A percentile compares a stretch with the other conserved stretches of the same genome.
These are phyloP conservation scores for Gasterosteus nipponicus DNA, from an alignment of 2,113 vertebrate genomes.

Conservation along the genomic window DNA sequence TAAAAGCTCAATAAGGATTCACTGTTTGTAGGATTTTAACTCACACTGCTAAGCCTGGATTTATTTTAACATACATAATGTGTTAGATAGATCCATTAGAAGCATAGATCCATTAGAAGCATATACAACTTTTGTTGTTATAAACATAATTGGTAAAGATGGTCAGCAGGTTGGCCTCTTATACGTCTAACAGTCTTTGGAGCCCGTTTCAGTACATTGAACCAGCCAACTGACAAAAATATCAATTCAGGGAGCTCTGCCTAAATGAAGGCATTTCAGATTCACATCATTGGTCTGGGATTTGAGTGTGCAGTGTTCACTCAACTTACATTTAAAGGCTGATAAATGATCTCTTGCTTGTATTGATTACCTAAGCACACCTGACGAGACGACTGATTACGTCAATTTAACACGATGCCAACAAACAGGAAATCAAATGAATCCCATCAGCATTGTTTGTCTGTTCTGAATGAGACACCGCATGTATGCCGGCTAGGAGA, in stretches of 20 bases:
- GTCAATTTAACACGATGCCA: conserved; percentile 38
- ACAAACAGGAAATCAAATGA: conserved; percentile 54
- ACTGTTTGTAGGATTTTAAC: neutral
- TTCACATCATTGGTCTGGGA: conserved; percentile 56
- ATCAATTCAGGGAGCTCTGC: neutral
- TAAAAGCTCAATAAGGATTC: neutral
- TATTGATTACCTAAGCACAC: conserved; percentile 35
- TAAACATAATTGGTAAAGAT: conserved; percentile 35
- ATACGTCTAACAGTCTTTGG: conserved; percentile 45
- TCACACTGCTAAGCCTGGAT: neutral
- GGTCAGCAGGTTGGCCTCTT: conserved; percentile 10
- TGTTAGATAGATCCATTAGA: no score
- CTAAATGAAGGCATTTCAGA: conserved; percentile 61
- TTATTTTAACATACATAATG: neutral
- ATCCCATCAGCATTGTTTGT: conserved; percentile 41
- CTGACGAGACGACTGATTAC: conserved; percentile 38
- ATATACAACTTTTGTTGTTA: conserved; percentile 18
- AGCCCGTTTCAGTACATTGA: conserved; percentile 9
- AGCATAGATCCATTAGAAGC: no score
- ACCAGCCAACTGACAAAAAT: conserved; percentile 3
- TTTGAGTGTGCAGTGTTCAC: conserved; percentile 47
- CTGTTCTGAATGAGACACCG: conserved; percentile 32
- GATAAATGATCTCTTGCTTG: conserved; percentile 28
- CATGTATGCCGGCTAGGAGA: conserved; percentile 16
- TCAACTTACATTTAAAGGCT: conserved; percentile 51